Percentiles rank a stretch among this genome's conserved stretches.
phyloP scores from a whole-genome alignment of 2,888 invertebrate genomes.

The Morpho helenor region DNA sequence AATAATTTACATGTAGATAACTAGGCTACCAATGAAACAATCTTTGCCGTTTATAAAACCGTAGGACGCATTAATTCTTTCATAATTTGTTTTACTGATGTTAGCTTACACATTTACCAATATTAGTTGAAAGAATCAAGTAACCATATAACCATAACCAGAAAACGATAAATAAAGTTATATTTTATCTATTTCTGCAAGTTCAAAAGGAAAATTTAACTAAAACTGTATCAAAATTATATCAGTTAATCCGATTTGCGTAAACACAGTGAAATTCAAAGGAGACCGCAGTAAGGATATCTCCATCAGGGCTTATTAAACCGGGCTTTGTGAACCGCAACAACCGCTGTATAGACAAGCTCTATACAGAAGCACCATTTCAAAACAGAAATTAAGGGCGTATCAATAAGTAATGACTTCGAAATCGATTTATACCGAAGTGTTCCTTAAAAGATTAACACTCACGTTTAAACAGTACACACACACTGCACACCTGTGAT shows the following conservation, averaged over 20 bases:
- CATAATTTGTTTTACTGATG: too few species aligned
- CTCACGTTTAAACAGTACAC: too few species aligned
- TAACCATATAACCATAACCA: too few species aligned
- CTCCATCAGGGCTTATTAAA: constrained; percentile 4
- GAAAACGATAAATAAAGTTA: too few species aligned
- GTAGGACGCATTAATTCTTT: too few species aligned
- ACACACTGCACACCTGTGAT: too few species aligned
- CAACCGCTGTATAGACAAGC: neutral
- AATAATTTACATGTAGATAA: too few species aligned
- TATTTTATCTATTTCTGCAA: too few species aligned
- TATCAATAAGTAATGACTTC: constrained; percentile 1
- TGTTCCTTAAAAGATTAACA: neutral
- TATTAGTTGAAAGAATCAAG: too few species aligned
- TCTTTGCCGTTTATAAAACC: too few species aligned
- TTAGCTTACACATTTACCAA: too few species aligned
- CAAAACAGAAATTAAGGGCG: neutral
- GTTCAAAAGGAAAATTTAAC: neutral
- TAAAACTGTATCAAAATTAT: neutral
- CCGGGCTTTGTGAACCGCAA: neutral
- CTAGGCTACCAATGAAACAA: too few species aligned
- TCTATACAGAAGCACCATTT: neutral
- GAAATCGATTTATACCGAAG: neutral
- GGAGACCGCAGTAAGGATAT: neutral
- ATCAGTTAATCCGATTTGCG: constrained; percentile 1
- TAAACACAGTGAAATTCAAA: constrained; percentile 3